Percentiles rank a stretch among this genome's conserved stretches.
Evolutionary conservation across 2,888 invertebrate genomes (phyloP).

Genomic region (Ypsolopha scabrella): DNA sequence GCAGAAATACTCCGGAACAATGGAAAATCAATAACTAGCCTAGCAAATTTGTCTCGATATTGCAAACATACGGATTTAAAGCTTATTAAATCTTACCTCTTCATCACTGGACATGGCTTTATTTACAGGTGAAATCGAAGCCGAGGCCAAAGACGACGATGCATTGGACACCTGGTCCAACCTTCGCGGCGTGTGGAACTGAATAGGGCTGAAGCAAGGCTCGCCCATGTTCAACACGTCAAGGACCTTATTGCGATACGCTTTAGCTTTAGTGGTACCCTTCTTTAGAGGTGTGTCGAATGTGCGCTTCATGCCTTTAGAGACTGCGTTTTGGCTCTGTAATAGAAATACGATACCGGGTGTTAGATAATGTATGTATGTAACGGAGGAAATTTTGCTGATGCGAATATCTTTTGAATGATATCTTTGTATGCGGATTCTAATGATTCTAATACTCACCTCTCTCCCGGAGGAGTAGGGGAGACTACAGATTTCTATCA

Average conservation of each 20-base stretch:
- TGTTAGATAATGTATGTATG: too few species aligned
- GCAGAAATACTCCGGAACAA: too few species aligned
- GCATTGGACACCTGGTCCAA: slow-evolving; percentile 25
- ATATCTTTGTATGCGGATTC: too few species aligned
- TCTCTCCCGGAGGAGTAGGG: too few species aligned
- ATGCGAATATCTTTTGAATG: too few species aligned
- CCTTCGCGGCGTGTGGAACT: slow-evolving; percentile 42
- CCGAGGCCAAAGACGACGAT: slow-evolving; percentile 39
- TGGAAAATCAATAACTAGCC: too few species aligned
- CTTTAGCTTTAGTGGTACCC: slow-evolving; percentile 21
- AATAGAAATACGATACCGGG: slow-evolving; percentile 8
- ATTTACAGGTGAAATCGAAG: slow-evolving; percentile 48
- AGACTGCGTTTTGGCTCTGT: slow-evolving; percentile 37
- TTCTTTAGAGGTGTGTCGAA: slow-evolving; percentile 49
- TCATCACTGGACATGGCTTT: slow-evolving; percentile 50
- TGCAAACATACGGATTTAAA: not conserved
- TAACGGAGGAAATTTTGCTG: too few species aligned
- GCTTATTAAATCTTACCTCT: slow-evolving; percentile 26
- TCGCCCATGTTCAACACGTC: slow-evolving; percentile 52
- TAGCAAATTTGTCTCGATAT: too few species aligned
- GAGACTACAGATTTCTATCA: too few species aligned
- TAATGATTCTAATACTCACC: too few species aligned
- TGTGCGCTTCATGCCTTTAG: slow-evolving; percentile 54
- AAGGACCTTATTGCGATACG: slow-evolving; percentile 49
- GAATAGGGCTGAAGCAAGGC: slow-evolving; percentile 51